These are phyloP conservation scores for Anoncus sp. DNA, from an alignment of 2,888 invertebrate species.

Conservation along the genomic window DNA sequence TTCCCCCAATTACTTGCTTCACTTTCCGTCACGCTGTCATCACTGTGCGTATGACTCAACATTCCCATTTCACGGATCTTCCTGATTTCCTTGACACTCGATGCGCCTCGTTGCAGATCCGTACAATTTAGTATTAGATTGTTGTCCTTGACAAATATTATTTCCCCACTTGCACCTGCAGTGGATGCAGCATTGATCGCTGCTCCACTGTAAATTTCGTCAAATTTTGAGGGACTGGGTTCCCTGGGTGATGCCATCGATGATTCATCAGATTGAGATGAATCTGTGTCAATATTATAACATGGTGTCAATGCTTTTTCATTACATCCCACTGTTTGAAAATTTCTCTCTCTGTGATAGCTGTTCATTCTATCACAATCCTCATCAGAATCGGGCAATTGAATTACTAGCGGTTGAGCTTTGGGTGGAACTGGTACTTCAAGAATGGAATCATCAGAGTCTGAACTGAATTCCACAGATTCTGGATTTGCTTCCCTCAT, in stretches of 20 bases:
- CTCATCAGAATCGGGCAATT: conserved; percentile 76
- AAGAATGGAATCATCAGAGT: conserved; percentile 77
- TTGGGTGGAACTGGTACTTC: conserved; percentile 81
- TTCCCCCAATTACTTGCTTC: conserved; percentile 62
- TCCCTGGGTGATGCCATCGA: not conserved
- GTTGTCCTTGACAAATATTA: not conserved
- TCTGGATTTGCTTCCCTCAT: conserved; percentile 34
- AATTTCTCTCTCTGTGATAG: not conserved
- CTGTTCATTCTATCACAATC: conserved; percentile 45
- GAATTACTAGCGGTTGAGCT: conserved; percentile 76
- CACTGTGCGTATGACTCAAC: conserved; percentile 9
- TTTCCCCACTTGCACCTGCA: not conserved
- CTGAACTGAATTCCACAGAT: conserved; percentile 62
- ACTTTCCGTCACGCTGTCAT: conserved; percentile 63
- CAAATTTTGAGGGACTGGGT: not conserved
- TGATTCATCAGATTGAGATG: not conserved
- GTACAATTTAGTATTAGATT: conserved; percentile 73
- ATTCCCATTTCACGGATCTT: conserved; percentile 53
- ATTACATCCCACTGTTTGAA: not conserved
- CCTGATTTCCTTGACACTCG: conserved; percentile 71
- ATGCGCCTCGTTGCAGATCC: conserved; percentile 66
- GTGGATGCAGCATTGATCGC: not conserved
- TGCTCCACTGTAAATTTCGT: not conserved
- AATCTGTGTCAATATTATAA: not conserved
- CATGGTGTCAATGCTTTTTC: not conserved